Conservation (phyloP, 1,140 invertebrate genomes). For the Eriosoma lanigerum region DNA sequence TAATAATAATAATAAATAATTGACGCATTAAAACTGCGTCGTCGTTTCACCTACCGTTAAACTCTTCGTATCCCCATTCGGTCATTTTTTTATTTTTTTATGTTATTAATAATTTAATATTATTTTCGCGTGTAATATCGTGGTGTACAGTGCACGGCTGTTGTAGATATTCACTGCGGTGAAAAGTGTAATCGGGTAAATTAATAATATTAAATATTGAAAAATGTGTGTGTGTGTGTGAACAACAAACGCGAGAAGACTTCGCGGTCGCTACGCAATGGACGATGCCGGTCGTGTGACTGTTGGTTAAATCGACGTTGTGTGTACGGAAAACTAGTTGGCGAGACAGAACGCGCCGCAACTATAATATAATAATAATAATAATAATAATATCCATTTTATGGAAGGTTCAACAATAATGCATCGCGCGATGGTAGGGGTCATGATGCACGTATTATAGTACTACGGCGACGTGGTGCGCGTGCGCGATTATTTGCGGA, state of each 20-base stretch:
- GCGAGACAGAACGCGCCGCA: neutral
- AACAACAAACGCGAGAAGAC: neutral
- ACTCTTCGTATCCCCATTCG: conserved; percentile 45
- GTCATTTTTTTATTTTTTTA: neutral
- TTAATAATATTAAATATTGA: neutral
- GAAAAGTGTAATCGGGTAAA: neutral
- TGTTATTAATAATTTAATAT: too few species aligned
- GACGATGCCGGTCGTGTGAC: neutral
- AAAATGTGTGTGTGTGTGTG: neutral
- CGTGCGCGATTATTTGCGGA: too few species aligned
- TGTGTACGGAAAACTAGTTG: conserved; percentile 21
- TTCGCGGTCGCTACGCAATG: neutral
- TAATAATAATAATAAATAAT: too few species aligned
- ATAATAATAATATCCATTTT: too few species aligned
- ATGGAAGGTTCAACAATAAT: too few species aligned
- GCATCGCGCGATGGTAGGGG: too few species aligned
- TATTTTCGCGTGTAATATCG: too few species aligned
- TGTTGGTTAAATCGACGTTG: neutral
- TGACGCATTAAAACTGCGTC: too few species aligned
- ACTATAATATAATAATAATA: too few species aligned
- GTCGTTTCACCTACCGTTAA: conserved; percentile 32
- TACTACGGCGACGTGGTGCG: too few species aligned
- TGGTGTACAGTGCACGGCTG: neutral
- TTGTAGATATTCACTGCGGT: neutral
- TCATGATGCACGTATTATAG: too few species aligned